phyloP scores from a whole-genome alignment of 30 jellyfish, hydroid and myxozoan genomes.

The Cassiopea xamachana region DNA sequence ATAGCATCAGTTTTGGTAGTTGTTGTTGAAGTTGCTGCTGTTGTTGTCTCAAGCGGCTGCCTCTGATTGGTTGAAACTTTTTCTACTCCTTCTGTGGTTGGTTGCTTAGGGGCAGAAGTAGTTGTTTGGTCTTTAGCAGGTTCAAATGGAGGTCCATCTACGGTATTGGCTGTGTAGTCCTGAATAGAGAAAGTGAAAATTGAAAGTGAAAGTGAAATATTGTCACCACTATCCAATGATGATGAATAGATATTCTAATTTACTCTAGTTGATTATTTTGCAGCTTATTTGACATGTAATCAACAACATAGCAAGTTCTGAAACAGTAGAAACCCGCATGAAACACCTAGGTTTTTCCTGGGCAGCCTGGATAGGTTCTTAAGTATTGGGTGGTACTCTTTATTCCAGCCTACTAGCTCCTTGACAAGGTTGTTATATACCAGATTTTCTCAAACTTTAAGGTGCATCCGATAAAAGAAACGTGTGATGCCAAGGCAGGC shows the following conservation, averaged over 20 bases:
- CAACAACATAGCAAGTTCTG: background rate
- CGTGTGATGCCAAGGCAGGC: too few species aligned
- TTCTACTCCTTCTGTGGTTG: constrained; percentile 60
- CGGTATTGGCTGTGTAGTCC: background rate
- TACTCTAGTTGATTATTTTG: background rate
- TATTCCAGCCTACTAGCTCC: too few species aligned
- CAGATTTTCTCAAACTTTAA: too few species aligned
- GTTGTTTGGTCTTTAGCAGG: constrained; percentile 47
- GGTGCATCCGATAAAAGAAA: too few species aligned
- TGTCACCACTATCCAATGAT: too few species aligned
- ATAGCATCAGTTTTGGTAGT: background rate
- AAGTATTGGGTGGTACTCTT: too few species aligned
- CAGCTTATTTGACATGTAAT: background rate
- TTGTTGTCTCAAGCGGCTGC: constrained; percentile 15
- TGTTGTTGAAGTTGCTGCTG: constrained; percentile 7
- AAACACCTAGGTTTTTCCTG: too few species aligned
- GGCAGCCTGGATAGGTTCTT: too few species aligned
- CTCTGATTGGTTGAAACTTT: constrained; percentile 50
- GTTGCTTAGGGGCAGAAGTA: constrained; percentile 58
- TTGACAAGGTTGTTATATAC: too few species aligned
- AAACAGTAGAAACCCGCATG: background rate
- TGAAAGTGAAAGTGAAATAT: too few species aligned
- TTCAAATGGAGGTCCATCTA: constrained; percentile 1
- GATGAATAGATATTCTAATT: background rate
- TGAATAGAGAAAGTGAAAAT: background rate